Evolutionary conservation across 1,140 invertebrate species (phyloP).

Genomic region (Lucilia cuprina): DNA sequence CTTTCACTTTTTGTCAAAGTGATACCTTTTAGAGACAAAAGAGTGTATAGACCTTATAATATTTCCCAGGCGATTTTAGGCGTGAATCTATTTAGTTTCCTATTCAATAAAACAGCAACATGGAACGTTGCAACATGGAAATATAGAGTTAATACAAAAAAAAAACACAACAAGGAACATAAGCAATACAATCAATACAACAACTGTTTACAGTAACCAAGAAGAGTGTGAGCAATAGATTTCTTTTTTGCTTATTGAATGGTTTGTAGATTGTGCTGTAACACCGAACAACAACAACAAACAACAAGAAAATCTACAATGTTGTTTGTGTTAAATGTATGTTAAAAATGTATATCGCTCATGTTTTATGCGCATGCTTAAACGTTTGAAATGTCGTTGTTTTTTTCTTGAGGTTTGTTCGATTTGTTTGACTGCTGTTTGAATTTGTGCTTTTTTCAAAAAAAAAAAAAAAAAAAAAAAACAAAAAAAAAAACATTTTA

Average conservation of each 20-base stretch:
- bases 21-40: conserved; percentile 16
- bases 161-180: not conserved
- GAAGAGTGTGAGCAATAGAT: conserved; percentile 10
- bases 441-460: not conserved
- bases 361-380: conserved; percentile 44
- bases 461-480: too few species aligned
- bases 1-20: not conserved
- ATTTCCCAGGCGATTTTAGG: conserved; percentile 35
- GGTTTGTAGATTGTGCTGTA: not conserved
- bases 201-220: not conserved
- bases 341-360: conserved; percentile 35
- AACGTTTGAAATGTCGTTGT: conserved; percentile 34
- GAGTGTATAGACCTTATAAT: conserved; percentile 19
- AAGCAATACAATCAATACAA: not conserved
- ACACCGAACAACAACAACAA: not conserved
- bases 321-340: conserved; percentile 21
- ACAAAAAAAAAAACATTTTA: not conserved
- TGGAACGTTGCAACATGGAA: not conserved
- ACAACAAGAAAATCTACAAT: not conserved
- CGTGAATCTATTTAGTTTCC: conserved; percentile 32
- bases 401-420: not conserved
- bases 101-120: not conserved
- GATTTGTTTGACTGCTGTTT: not conserved
- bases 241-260: not conserved
- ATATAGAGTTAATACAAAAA: not conserved